Conservation (phyloP, 2,797 vertebrate species). For the Acomys russatus region DNA sequence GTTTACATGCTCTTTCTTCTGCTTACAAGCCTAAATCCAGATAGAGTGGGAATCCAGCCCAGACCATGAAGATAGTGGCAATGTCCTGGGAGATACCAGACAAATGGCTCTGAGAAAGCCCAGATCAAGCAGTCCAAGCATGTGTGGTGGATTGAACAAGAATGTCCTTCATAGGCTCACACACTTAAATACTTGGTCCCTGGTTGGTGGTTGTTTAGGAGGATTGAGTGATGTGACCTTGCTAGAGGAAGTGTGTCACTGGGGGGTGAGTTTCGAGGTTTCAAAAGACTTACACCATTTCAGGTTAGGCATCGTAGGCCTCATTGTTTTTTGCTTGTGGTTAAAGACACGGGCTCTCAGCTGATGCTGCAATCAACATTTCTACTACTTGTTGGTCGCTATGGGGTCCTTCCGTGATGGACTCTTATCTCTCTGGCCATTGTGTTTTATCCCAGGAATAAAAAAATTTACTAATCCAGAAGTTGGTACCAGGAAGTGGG, state of each 20-base stretch:
- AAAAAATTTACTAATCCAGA: neutral
- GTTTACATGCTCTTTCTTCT: neutral
- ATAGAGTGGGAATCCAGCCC: neutral
- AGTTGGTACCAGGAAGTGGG: neutral
- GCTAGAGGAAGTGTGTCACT: neutral
- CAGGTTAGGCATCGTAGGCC: neutral
- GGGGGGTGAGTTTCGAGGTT: neutral
- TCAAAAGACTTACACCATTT: neutral
- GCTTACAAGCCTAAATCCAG: neutral
- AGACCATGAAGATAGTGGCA: neutral
- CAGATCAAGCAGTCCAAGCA: neutral
- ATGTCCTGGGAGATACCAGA: neutral
- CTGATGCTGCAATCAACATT: neutral
- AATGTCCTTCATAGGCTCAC: neutral
- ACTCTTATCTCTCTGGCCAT: neutral
- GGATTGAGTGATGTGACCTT: neutral
- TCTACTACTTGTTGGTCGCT: neutral
- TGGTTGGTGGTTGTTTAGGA: neutral
- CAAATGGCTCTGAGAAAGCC: neutral
- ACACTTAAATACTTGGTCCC: neutral
- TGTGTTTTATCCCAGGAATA: neutral
- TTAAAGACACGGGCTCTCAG: neutral
- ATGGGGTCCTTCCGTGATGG: too few species aligned
- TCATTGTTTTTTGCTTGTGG: neutral
- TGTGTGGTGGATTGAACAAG: neutral